A percentile compares a stretch with the other conserved stretches of the same genome.
Evolutionary conservation across 2,113 vertebrate genomes (phyloP).

Genomic region (Bungarus multicinctus): DNA sequence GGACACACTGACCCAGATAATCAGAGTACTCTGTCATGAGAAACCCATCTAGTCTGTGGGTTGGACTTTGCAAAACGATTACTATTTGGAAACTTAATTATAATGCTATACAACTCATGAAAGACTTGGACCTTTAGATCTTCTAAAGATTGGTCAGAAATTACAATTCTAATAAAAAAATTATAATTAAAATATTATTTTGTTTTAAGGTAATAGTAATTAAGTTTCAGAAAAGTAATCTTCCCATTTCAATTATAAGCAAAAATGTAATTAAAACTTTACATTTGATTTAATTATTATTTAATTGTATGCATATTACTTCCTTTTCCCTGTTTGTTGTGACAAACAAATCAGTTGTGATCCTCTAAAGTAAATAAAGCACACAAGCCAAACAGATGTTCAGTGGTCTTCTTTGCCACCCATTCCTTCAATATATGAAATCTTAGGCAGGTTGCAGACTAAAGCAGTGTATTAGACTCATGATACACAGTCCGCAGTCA

Average conservation of each 20-base stretch:
- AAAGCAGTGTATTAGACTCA: not conserved
- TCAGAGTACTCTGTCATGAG: not conserved
- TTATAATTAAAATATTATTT: not conserved
- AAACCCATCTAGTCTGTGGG: not conserved
- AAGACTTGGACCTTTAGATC: conserved; percentile 14
- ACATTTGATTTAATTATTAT: conserved; percentile 63
- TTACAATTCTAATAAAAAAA: conserved; percentile 13
- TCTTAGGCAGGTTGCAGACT: not conserved
- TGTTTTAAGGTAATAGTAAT: not conserved
- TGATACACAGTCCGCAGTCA: not conserved
- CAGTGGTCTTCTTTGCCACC: not conserved
- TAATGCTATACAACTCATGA: fast-evolving
- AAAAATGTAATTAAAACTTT: conserved; percentile 57
- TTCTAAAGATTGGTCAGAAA: conserved; percentile 27
- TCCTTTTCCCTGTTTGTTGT: conserved; percentile 48
- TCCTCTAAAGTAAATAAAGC: not conserved
- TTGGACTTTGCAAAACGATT: conserved; percentile 13
- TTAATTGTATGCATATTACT: conserved; percentile 47
- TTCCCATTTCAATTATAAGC: conserved; percentile 57
- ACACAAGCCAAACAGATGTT: too few species aligned
- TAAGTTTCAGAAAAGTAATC: conserved; percentile 32
- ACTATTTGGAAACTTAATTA: conserved; percentile 21
- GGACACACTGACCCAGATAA: not conserved
- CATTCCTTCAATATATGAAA: not conserved
- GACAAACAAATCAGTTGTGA: not conserved